Evolutionary conservation across 2,113 vertebrate genomes (phyloP), one percentile per base, ranked within the genome.

Genomic region (Xiphias gladius): DNA sequence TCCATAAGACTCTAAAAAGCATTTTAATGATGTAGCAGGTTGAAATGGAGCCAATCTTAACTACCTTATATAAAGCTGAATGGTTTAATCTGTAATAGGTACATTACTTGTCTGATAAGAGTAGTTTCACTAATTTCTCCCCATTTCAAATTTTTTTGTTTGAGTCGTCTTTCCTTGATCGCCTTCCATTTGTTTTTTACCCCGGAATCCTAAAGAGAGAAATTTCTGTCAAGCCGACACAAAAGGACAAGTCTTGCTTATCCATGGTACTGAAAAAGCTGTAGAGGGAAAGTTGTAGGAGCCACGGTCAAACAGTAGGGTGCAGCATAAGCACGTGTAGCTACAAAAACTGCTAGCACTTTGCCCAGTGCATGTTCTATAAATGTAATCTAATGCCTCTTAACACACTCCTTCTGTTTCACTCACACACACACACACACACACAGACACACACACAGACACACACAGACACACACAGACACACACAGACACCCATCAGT

Each of bases 321-420:
- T 87, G 70, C 93, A 92, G 89, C 88, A 50, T 59, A 55, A 70
- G 65, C 62, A 76, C 54, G 61, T 58, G 46, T 28, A 70, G 67
- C 30, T 28, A 5, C n/a, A 48, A 5, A 5, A 50, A 14, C 41
- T 2, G 0, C 10, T 4, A 28, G 16, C 4, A 55, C 0, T 73
- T 22, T 32, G 66, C 26, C 8, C 65, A 37, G 54, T 32, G 10
- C 2, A 7, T 74, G 41, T 50, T 30, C 14, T 39, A 46, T 16
- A 58, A 17, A 26, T 67, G 14, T 59, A 86, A 67, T 69, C 1
- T 1, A 65, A 79, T 83, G 26, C 26, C 54, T 32, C 35, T 41
- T 17, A 76, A 65, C 52, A 69, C 74, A 58, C 30, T 39, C 37
- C 35, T 24, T 54, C 28, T 43, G 28, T 61, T 52, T 55, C 22